Percentiles rank a stretch among this genome's conserved stretches.
phyloP scores from a whole-genome alignment of 2,888 invertebrate genomes.

The Sphaeridia pumilis region DNA sequence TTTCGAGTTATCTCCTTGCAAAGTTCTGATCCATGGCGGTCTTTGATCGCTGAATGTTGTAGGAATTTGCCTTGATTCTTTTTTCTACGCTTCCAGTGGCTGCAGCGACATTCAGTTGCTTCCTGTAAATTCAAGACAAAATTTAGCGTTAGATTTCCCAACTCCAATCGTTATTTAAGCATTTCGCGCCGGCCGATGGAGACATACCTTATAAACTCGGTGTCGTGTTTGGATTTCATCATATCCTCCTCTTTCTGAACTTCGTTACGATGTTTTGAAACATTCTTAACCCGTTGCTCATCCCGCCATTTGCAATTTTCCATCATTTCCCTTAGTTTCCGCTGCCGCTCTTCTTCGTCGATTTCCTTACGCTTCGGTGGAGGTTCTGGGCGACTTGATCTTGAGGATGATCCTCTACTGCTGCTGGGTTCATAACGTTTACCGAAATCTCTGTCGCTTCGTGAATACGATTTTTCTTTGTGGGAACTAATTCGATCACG shows the following conservation, averaged over 20 bases:
- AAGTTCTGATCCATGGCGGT: constrained; percentile 74
- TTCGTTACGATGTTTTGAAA: constrained; percentile 40
- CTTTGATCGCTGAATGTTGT: constrained; percentile 73
- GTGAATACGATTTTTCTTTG: background rate
- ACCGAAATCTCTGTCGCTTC: constrained; percentile 2
- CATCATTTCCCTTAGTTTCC: constrained; percentile 66
- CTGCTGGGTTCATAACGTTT: constrained; percentile 13
- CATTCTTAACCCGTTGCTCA: constrained; percentile 40
- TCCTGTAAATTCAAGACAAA: constrained; percentile 41
- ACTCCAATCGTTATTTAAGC: constrained; percentile 2
- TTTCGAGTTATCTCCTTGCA: constrained; percentile 53
- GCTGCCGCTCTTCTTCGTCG: constrained; percentile 54
- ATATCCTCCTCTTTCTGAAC: constrained; percentile 39
- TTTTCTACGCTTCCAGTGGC: constrained; percentile 62
- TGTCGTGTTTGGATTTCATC: constrained; percentile 29
- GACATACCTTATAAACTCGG: constrained; percentile 39
- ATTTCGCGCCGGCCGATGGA: background rate
- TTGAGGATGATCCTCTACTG: constrained; percentile 3
- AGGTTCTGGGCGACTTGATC: constrained; percentile 1
- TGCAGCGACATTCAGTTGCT: constrained; percentile 54
- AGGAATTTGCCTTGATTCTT: constrained; percentile 73
- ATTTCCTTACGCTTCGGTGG: constrained; percentile 17
- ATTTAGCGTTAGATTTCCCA: background rate
- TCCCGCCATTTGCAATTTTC: constrained; percentile 54
- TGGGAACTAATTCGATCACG: background rate